Conservation (phyloP, 2,888 invertebrate species). For the Yponomeuta evonymella region DNA sequence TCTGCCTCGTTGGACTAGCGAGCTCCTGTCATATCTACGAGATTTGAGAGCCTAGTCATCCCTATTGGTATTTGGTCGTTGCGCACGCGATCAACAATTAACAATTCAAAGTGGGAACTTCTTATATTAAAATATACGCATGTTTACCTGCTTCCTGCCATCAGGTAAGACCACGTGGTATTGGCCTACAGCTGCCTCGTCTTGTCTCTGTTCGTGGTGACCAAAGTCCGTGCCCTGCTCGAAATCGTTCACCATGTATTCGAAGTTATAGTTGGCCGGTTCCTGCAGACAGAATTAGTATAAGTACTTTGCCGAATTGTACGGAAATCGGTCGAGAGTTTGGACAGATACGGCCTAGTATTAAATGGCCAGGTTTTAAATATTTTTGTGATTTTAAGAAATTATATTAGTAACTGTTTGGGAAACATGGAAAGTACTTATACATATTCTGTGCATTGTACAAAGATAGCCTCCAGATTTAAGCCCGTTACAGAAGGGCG, state of each 20-base stretch:
- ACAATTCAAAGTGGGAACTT: too few species aligned
- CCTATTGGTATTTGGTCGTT: too few species aligned
- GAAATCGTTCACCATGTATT: constrained; percentile 80
- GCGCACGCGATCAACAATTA: too few species aligned
- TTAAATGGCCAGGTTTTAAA: not conserved
- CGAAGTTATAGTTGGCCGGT: constrained; percentile 82
- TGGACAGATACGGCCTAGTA: not conserved
- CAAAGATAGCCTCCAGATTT: not conserved
- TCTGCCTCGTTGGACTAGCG: too few species aligned
- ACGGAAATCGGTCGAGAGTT: not conserved
- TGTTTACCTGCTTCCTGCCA: constrained; percentile 78
- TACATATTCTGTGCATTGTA: constrained; percentile 31
- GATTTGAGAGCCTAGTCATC: too few species aligned
- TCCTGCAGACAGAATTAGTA: constrained; percentile 57
- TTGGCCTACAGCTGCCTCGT: constrained; percentile 77
- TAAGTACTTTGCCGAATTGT: constrained; percentile 33
- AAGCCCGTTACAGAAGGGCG: too few species aligned
- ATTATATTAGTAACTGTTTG: not conserved
- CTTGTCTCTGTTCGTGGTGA: constrained; percentile 79
- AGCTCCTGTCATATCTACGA: too few species aligned
- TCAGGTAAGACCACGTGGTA: constrained; percentile 82
- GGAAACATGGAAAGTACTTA: constrained; percentile 28
- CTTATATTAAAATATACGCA: not conserved
- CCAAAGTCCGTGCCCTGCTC: constrained; percentile 80
- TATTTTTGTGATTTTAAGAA: not conserved